Conservation (phyloP, 2,113 vertebrate species). For the Cercocebus atys region DNA sequence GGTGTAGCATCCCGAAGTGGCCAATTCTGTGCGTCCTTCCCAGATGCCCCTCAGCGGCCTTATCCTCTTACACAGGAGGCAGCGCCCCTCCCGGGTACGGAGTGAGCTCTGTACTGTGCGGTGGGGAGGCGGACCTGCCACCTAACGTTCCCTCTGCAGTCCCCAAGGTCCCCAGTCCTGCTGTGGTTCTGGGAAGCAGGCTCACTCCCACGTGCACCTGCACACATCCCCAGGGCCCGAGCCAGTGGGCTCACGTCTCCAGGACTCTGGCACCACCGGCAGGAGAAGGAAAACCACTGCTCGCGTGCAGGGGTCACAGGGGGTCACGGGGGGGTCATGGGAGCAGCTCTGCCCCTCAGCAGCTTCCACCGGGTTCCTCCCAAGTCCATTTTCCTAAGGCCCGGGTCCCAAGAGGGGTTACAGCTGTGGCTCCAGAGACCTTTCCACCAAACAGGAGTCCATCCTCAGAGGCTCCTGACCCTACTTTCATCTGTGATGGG, state of each 20-base stretch:
- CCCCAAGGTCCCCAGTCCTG: neutral
- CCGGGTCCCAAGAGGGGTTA: too few relatives aligned
- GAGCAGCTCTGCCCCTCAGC: neutral
- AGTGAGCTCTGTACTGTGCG: neutral
- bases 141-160: neutral
- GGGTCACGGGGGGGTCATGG: neutral
- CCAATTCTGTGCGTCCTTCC: neutral
- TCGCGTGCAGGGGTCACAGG: too few relatives aligned
- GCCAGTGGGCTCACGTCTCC: neutral
- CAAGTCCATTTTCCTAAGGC: neutral
- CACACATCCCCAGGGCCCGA: neutral
- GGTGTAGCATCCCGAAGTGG: neutral
- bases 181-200: neutral
- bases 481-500: neutral
- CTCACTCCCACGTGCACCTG: neutral
- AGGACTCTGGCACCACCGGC: neutral
- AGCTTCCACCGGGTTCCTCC: neutral
- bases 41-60: neutral
- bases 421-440: neutral
- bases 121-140: neutral
- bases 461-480: neutral
- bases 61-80: neutral
- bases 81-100: neutral
- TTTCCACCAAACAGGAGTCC: neutral
- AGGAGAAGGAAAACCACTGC: neutral